A percentile compares a stretch with the other conserved stretches of the same genome.
Conservation (phyloP, 2,888 invertebrate genomes). For the Andrena hattorfiana region DNA sequence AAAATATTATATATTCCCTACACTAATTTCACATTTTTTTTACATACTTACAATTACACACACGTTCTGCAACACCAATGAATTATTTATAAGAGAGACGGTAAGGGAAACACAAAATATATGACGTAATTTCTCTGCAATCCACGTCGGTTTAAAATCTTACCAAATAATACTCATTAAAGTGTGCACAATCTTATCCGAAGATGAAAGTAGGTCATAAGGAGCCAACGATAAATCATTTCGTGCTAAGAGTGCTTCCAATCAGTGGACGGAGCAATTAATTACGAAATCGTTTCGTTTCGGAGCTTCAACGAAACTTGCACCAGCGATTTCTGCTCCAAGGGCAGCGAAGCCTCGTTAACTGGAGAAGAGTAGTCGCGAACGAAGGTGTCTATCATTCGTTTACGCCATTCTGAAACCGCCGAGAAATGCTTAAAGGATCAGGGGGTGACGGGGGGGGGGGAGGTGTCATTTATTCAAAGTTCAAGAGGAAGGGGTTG, state of each 20-base stretch:
- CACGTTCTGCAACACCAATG: too few relatives aligned
- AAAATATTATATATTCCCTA: too few relatives aligned
- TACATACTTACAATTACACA: too few relatives aligned
- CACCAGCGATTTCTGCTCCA: constrained; percentile 9
- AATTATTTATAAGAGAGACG: too few relatives aligned
- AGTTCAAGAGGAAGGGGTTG: neutral
- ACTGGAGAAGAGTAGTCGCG: constrained; percentile 6
- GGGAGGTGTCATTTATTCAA: neutral
- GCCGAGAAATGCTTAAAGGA: neutral
- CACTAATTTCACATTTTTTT: too few relatives aligned
- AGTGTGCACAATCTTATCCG: too few relatives aligned
- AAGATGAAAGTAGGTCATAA: neutral
- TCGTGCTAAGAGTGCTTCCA: neutral
- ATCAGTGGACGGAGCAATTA: constrained; percentile 11
- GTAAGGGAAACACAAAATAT: too few relatives aligned
- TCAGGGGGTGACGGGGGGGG: neutral
- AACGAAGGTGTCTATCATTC: constrained; percentile 17
- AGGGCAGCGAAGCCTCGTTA: constrained; percentile 5
- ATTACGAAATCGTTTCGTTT: constrained; percentile 10
- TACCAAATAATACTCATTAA: too few relatives aligned
- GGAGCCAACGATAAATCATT: constrained; percentile 8
- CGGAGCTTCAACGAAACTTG: constrained; percentile 5
- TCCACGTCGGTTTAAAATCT: too few relatives aligned
- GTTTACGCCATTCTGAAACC: constrained; percentile 6
- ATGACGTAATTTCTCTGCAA: too few relatives aligned